Evolutionary conservation across 2,113 vertebrate species (phyloP).

Genomic region (Triplophysa rosa): DNA sequence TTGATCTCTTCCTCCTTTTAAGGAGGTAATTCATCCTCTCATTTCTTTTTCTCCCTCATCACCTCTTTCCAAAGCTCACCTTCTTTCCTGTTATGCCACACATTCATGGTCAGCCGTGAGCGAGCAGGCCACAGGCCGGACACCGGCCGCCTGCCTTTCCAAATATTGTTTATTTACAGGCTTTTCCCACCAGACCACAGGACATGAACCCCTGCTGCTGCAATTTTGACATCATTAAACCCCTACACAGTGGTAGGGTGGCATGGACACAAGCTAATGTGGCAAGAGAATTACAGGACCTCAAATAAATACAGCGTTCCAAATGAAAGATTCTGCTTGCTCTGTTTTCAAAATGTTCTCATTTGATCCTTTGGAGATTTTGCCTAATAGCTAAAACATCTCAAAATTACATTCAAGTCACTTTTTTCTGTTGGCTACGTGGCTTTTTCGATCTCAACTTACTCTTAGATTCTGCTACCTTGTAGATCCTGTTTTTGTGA

Average conservation of each 20-base stretch:
- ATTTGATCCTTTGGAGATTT: conserved; percentile 17
- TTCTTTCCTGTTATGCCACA: conserved; percentile 74
- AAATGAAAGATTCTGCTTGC: conserved; percentile 14
- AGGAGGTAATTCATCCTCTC: conserved; percentile 72
- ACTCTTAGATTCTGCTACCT: not conserved
- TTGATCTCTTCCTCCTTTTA: conserved; percentile 31
- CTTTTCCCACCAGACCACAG: conserved; percentile 68
- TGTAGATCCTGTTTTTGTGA: conserved; percentile 16
- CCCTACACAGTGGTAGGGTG: conserved; percentile 47
- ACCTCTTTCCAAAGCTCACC: conserved; percentile 60
- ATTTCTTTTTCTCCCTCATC: conserved; percentile 65
- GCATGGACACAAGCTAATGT: conserved; percentile 26
- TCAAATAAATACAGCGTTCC: conserved; percentile 16
- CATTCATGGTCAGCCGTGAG: conserved; percentile 59
- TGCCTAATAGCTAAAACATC: conserved; percentile 19
- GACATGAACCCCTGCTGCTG: conserved; percentile 64
- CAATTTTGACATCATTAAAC: conserved; percentile 44
- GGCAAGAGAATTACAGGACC: conserved; percentile 38
- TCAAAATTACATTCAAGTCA: not conserved
- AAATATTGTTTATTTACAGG: conserved; percentile 67
- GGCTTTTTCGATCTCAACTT: not conserved
- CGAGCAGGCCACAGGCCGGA: conserved; percentile 58
- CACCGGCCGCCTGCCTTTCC: conserved; percentile 57
- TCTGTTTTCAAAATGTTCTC: not conserved
- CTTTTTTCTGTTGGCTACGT: not conserved